Evolutionary conservation across 30 jellyfish, hydroid and myxozoan species (phyloP).

Genomic region (Sanderia malayensis): DNA sequence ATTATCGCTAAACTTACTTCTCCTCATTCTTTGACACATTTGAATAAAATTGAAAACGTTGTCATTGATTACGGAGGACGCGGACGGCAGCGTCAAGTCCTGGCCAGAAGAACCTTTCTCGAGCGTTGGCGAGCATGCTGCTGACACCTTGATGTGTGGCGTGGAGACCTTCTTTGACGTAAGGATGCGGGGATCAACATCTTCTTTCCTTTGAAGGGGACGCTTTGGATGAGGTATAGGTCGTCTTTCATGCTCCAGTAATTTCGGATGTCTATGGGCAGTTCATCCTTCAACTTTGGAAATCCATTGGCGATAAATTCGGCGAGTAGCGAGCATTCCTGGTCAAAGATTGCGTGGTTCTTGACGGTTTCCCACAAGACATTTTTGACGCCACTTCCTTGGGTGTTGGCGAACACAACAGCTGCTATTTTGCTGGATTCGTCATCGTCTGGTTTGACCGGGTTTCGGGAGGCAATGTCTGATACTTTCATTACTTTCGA

Average conservation of each 20-base stretch:
- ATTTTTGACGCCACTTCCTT: neutral
- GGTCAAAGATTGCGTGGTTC: neutral
- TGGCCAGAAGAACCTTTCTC: constrained; percentile 57
- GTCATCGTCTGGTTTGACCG: constrained; percentile 1
- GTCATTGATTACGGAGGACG: no score
- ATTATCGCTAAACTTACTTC: no score
- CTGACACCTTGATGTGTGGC: constrained; percentile 57
- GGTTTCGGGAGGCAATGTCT: constrained; percentile 3
- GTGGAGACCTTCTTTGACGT: constrained; percentile 44
- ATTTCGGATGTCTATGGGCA: neutral
- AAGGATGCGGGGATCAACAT: constrained; percentile 30
- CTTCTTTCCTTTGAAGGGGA: constrained; percentile 52
- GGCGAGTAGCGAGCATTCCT: neutral
- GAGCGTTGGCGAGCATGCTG: constrained; percentile 51
- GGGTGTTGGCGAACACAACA: neutral
- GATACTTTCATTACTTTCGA: neutral
- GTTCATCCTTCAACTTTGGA: neutral
- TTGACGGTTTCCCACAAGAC: neutral
- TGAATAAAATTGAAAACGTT: no score
- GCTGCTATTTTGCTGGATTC: neutral
- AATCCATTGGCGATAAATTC: neutral
- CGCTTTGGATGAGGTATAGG: constrained; percentile 20
- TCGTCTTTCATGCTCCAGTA: constrained; percentile 17
- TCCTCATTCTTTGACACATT: no score
- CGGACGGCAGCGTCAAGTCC: constrained; percentile 54